Conservation (phyloP, 2,797 vertebrate species). For the Lepus townsendii region DNA sequence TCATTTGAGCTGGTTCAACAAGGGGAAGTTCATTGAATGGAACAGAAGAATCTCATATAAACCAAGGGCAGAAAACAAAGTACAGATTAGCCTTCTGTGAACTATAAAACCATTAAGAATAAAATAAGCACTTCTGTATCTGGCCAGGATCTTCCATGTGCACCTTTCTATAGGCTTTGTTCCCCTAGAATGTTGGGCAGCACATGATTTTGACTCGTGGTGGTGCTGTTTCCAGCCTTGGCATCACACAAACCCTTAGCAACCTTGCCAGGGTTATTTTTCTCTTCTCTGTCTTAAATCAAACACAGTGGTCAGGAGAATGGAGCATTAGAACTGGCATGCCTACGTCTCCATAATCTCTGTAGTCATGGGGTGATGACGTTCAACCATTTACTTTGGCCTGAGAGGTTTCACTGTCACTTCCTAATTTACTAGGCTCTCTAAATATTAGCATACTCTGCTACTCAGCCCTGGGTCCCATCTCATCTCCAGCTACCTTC, state of each 20-base stretch:
- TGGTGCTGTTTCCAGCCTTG: background rate
- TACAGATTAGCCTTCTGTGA: background rate
- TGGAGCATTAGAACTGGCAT: background rate
- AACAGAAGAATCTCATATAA: slow-evolving; percentile 21
- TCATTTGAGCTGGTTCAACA: background rate
- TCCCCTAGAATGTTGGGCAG: background rate
- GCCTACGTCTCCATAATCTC: background rate
- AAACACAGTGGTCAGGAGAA: background rate
- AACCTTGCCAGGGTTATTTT: background rate
- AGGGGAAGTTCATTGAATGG: background rate
- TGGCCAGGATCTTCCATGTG: background rate
- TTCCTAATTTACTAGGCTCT: background rate
- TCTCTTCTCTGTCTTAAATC: background rate
- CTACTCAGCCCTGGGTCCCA: background rate
- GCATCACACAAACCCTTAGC: background rate
- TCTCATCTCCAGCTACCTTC: background rate
- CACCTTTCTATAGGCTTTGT: background rate
- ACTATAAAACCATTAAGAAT: background rate
- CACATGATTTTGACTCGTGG: background rate
- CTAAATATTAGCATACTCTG: background rate
- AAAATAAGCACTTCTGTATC: background rate
- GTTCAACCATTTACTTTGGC: background rate
- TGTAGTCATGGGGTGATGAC: background rate
- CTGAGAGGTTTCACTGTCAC: background rate
- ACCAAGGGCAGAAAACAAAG: slow-evolving; percentile 10